phyloP scores from a whole-genome alignment of 2,888 invertebrate genomes.

The Zaprionus lineosus region DNA sequence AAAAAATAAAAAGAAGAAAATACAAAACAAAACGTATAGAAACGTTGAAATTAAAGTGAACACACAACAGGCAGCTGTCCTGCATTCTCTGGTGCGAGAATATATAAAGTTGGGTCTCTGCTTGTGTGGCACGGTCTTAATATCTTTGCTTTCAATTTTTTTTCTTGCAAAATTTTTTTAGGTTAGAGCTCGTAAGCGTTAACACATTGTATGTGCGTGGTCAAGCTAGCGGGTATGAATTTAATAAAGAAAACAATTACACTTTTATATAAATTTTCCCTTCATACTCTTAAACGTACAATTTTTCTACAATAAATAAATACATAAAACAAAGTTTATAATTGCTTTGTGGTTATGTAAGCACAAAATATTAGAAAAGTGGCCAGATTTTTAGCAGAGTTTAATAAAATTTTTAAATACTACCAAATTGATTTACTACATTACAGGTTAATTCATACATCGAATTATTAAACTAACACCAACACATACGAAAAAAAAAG shows the following conservation, averaged over 20 bases:
- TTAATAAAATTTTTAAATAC: too few relatives aligned
- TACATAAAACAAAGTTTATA: too few relatives aligned
- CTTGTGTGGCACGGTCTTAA: constrained; percentile 52
- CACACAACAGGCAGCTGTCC: constrained; percentile 40
- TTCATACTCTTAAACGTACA: too few relatives aligned
- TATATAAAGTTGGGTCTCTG: constrained; percentile 26
- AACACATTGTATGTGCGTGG: constrained; percentile 23
- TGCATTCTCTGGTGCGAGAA: not conserved
- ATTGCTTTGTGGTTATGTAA: constrained; percentile 63
- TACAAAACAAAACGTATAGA: constrained; percentile 19
- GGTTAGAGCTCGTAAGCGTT: constrained; percentile 56
- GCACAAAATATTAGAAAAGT: too few relatives aligned
- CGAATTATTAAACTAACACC: constrained; percentile 51
- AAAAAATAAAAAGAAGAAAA: constrained; percentile 21
- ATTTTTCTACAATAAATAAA: too few relatives aligned
- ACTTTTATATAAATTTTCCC: too few relatives aligned
- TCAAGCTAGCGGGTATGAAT: too few relatives aligned
- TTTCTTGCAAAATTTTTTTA: constrained; percentile 48
- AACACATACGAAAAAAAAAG: constrained; percentile 55
- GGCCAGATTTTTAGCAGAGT: too few relatives aligned
- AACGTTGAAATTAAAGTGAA: constrained; percentile 37
- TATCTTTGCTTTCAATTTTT: constrained; percentile 18
- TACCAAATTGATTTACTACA: too few relatives aligned
- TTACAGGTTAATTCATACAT: constrained; percentile 28
- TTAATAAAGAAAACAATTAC: too few relatives aligned